Conservation (phyloP, 2,113 vertebrate genomes). For the Carettochelys insculpta region DNA sequence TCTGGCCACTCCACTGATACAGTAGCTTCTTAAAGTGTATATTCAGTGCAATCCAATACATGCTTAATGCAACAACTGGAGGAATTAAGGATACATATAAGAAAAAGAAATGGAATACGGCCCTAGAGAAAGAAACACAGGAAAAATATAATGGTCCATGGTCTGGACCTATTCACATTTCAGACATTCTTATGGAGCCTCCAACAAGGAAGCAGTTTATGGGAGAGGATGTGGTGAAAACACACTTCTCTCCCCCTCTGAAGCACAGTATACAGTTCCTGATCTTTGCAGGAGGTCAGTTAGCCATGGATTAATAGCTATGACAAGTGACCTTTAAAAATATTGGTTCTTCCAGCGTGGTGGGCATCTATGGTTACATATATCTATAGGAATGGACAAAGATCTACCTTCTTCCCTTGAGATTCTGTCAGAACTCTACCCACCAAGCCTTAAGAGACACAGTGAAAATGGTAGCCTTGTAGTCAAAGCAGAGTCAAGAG, state of each 20-base stretch:
- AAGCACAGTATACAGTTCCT: neutral
- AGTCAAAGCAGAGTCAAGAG: neutral
- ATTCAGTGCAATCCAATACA: neutral
- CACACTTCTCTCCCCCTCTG: neutral
- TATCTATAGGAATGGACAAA: neutral
- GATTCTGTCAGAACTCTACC: neutral
- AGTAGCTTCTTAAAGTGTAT: neutral
- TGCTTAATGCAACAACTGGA: neutral
- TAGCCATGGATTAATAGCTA: neutral
- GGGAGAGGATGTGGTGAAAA: neutral
- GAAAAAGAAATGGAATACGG: neutral
- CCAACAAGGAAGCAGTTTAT: neutral
- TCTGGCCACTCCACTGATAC: neutral
- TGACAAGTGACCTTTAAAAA: neutral
- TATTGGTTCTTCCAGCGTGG: neutral
- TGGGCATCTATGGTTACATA: neutral
- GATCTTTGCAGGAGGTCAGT: neutral
- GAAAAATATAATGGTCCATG: neutral
- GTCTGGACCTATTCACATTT: neutral
- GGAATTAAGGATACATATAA: neutral
- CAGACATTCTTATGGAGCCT: neutral
- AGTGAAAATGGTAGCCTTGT: neutral
- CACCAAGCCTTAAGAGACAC: neutral
- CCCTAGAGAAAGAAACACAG: neutral
- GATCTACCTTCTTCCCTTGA: neutral